Evolutionary conservation across 2,888 invertebrate species (phyloP), one percentile per base, ranked within the genome.

Genomic region (Epirrita christyi): DNA sequence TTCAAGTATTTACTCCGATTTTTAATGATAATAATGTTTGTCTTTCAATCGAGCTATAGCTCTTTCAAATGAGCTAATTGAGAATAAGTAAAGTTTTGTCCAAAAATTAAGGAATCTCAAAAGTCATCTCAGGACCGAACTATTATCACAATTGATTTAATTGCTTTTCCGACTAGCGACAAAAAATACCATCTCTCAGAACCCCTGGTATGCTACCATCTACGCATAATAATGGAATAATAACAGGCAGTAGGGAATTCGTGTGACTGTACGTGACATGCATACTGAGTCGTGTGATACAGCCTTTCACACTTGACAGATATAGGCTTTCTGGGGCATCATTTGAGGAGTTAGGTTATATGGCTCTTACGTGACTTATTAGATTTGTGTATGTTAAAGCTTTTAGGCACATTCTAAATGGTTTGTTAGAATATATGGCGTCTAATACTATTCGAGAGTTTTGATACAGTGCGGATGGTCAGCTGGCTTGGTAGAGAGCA

Each of bases 301-400:
- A 63, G 61, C 63, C 63, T 58, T 73, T 75, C 69, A 73, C 75
- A 73, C 74, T 61, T 63, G 47, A 67, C 67, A 68, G 71, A 68
- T 55, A 55, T 21, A 53, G 64, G 68, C 63, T 59, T 64, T 73
- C 66, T 66, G 62, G 64, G 11, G 11, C 36, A 36, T 11, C 36
- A 36, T 36, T 36, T 36, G 36, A 21, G 21, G 21, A 21, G 2
- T 21, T 21, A 21, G 21, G 21, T 21, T 21, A 21, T 21, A 21
- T 21, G 21, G 21, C 21, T 21, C 21, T 21, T 21, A 21, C 21
- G 21, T 21, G 21, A 4, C 21, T 21, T 21, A 21, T 21, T 21
- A 4, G 21, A 21, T 21, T 4, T 21, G 21, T 21, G 21, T 3
- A 21, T 21, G 2, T 21, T 21, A 21, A 3, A 2, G 21, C 2